A percentile compares a stretch with the other conserved stretches of the same genome.
phyloP scores from a whole-genome alignment of 2,888 invertebrate genomes.

The Agriotes lineatus region DNA sequence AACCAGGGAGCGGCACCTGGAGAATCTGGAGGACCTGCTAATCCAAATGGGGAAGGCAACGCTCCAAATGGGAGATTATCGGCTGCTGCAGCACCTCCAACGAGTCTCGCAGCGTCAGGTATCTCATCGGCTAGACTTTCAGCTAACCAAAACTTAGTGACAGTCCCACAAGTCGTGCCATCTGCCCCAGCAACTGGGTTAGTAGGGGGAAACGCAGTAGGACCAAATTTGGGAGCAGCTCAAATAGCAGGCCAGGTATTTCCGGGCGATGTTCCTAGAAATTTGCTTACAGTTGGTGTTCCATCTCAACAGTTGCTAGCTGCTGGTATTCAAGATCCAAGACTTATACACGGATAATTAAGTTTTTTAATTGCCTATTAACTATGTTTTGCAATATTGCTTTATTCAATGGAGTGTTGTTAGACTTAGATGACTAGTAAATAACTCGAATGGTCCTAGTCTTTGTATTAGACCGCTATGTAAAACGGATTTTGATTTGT shows the following conservation, averaged over 20 bases:
- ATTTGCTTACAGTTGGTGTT: not conserved
- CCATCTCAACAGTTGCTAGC: not conserved
- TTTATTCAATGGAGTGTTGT: not conserved
- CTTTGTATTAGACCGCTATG: not conserved
- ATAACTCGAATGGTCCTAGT: not conserved
- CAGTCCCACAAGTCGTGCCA: not conserved
- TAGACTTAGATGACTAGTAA: not conserved
- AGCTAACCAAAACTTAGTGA: not conserved
- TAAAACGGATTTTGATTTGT: not conserved
- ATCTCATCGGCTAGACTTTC: not conserved
- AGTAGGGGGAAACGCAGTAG: not conserved
- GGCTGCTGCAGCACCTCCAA: not conserved
- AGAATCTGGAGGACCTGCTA: not conserved
- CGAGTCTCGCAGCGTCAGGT: conserved; percentile 6
- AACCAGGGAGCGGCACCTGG: not conserved
- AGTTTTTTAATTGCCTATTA: not conserved
- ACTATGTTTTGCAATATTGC: not conserved
- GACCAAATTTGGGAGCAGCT: not conserved
- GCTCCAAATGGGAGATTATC: not conserved
- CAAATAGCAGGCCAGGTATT: not conserved
- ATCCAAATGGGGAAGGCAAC: not conserved
- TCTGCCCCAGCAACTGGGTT: not conserved
- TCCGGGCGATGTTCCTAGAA: not conserved
- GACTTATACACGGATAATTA: not conserved
- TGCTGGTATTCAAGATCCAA: not conserved